Percentiles rank a stretch among this genome's conserved stretches.
These are phyloP conservation scores for Acleris literana DNA, from an alignment of 2,888 invertebrate genomes.

Conservation along the genomic window DNA sequence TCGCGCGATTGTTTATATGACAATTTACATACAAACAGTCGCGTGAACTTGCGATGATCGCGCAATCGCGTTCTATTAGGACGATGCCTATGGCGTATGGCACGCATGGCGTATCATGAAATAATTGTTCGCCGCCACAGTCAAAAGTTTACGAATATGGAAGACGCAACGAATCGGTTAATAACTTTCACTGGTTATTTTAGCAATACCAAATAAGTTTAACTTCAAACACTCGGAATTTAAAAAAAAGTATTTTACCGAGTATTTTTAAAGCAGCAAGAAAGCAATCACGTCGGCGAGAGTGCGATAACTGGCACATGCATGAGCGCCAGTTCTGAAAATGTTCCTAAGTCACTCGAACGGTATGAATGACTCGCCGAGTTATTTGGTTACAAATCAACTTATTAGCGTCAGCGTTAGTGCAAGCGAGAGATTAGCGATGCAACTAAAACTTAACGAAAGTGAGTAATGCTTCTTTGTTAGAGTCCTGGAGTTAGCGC, in stretches of 20 bases:
- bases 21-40: too few species aligned
- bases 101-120: too few species aligned
- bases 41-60: too few species aligned
- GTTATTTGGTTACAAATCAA: conserved; percentile 30
- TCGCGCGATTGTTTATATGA: too few species aligned
- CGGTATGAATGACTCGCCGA: conserved; percentile 22
- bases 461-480: not conserved
- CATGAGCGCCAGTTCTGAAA: conserved; percentile 19
- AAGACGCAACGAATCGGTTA: too few species aligned
- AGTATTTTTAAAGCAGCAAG: conserved; percentile 10
- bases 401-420: conserved; percentile 18
- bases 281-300: conserved; percentile 15
- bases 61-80: too few species aligned
- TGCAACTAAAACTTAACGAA: not conserved
- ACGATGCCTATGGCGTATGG: too few species aligned
- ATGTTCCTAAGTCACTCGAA: conserved; percentile 19
- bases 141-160: too few species aligned
- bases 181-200: too few species aligned
- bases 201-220: too few species aligned
- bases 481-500: not conserved
- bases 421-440: conserved; percentile 1
- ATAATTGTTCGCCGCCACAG: too few species aligned
- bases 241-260: conserved; percentile 5
- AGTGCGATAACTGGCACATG: conserved; percentile 28
- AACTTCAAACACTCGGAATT: too few species aligned